phyloP scores from a whole-genome alignment of 1,140 invertebrate species.

The Pectinophora gossypiella region DNA sequence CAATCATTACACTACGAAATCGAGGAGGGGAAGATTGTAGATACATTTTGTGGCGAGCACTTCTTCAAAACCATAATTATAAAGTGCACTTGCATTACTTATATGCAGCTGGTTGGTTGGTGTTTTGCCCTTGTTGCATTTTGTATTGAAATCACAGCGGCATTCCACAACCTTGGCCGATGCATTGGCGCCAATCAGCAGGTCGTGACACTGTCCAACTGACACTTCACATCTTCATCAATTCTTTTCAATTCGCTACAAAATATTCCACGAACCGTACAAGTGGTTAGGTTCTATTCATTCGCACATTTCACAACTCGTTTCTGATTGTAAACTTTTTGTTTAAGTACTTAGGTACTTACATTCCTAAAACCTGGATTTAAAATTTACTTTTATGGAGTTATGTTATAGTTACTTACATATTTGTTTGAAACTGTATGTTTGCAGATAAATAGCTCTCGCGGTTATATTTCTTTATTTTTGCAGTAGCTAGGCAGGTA shows the following conservation, averaged over 20 bases:
- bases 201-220: conserved; percentile 38
- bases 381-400: too few relatives aligned
- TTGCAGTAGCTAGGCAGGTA: background rate
- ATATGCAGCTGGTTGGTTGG: background rate
- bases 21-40: background rate
- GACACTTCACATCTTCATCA: conserved; percentile 43
- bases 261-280: conserved; percentile 21
- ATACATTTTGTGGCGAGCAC: background rate
- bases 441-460: background rate
- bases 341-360: too few relatives aligned
- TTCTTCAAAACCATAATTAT: background rate
- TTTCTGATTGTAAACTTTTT: too few relatives aligned
- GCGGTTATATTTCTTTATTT: background rate
- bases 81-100: background rate
- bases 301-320: background rate
- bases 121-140: background rate
- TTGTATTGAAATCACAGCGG: background rate
- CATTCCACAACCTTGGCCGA: conserved; percentile 30
- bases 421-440: too few relatives aligned
- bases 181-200: conserved; percentile 43
- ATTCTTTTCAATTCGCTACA: conserved; percentile 41
- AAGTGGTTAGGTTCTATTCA: conserved; percentile 19
- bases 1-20: background rate
- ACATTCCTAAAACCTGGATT: too few relatives aligned
- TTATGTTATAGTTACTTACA: too few relatives aligned